Conservation (phyloP, 1,140 invertebrate genomes). For the Bombus terrestris region DNA sequence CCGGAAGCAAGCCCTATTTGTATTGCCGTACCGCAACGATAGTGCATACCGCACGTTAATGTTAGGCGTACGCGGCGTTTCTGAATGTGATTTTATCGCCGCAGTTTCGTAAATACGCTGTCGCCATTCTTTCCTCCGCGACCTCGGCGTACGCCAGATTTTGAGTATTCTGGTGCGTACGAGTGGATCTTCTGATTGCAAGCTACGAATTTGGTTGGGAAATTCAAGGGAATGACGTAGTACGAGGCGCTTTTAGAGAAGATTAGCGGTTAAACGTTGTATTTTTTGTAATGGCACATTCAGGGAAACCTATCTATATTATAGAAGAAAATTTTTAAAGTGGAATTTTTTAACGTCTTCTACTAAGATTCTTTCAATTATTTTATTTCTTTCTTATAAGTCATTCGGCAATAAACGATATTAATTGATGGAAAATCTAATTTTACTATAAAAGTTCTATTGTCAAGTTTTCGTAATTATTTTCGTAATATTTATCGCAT, state of each 20-base stretch:
- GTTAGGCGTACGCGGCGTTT: constrained; percentile 44
- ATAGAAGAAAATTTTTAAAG: too few species aligned
- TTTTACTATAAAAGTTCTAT: background rate
- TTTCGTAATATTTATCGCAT: background rate
- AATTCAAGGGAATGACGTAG: background rate
- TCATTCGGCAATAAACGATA: background rate
- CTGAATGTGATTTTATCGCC: constrained; percentile 27
- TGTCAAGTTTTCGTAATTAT: background rate
- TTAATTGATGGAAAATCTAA: background rate
- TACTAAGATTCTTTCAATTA: background rate
- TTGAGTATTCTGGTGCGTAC: too few species aligned
- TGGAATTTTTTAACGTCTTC: too few species aligned
- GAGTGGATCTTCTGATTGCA: background rate
- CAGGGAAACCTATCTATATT: background rate
- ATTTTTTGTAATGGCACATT: background rate
- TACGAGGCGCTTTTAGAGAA: background rate
- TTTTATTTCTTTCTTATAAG: background rate
- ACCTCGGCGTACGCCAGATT: background rate
- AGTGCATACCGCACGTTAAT: constrained; percentile 59
- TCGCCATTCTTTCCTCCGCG: background rate
- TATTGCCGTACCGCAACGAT: constrained; percentile 61
- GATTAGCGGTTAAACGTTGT: background rate
- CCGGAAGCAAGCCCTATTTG: constrained; percentile 69
- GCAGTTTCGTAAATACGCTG: background rate
- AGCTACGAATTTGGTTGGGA: background rate